phyloP scores from a whole-genome alignment of 2,797 vertebrate species.

The Microctenopoma lineatum region DNA sequence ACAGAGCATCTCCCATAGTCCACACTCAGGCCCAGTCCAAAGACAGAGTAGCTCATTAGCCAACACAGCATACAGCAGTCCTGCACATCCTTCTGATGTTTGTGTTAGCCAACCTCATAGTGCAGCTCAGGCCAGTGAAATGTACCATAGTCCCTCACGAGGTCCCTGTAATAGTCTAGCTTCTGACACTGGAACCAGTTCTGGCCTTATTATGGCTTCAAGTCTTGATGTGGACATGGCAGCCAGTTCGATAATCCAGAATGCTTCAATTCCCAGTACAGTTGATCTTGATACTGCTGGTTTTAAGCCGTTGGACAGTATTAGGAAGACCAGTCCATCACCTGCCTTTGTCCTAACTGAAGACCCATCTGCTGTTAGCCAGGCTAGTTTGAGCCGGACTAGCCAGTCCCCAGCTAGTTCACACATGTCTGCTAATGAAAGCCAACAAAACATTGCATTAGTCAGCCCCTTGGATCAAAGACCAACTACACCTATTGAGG shows the following conservation, averaged over 20 bases:
- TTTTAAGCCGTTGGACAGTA: constrained; percentile 10
- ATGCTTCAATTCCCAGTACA: background rate
- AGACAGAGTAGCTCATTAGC: constrained; percentile 30
- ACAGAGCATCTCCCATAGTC: constrained; percentile 23
- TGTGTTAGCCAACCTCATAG: constrained; percentile 39
- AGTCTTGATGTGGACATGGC: constrained; percentile 2
- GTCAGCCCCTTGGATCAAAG: constrained; percentile 24
- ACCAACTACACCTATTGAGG: constrained; percentile 6
- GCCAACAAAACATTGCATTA: constrained; percentile 5
- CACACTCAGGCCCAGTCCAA: constrained; percentile 35
- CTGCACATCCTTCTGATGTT: constrained; percentile 33
- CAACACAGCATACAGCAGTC: constrained; percentile 23
- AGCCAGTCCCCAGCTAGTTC: constrained; percentile 13
- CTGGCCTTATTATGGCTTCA: constrained; percentile 19
- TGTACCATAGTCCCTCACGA: background rate
- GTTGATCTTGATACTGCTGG: constrained; percentile 5
- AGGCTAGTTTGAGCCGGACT: constrained; percentile 13
- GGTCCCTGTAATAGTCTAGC: constrained; percentile 5
- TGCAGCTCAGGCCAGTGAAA: constrained; percentile 40
- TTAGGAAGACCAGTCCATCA: background rate
- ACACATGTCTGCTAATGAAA: constrained; percentile 16
- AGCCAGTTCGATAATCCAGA: constrained; percentile 5
- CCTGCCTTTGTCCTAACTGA: constrained; percentile 13
- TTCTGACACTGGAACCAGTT: constrained; percentile 25
- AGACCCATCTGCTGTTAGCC: constrained; percentile 8